Evolutionary conservation across 2,797 vertebrate genomes (phyloP), one percentile per base, ranked within the genome.

Genomic region (Xenentodon cancila): DNA sequence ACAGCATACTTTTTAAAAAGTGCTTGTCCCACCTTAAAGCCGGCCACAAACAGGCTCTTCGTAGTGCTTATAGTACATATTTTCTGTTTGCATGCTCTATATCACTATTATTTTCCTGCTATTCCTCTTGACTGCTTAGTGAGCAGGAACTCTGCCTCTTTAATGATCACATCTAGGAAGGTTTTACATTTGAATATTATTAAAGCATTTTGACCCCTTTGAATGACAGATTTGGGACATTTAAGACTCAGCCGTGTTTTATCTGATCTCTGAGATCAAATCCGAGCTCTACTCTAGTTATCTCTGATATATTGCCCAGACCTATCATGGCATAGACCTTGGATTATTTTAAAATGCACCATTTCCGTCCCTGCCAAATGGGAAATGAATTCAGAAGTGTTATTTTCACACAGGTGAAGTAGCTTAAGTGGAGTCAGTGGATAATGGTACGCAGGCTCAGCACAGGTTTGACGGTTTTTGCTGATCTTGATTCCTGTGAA

Each of bases 241-340:
- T 40, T 19, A 15, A 44, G 46, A 45, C 57, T 57, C 52, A 64
- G 67, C 70, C 57, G 42, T n/a, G 40, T 46, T 52, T 59, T 57
- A 4, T 40, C 15, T 72, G 19, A 60, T 59, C 55, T 30, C 68
- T 44, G 37, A 67, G 54, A 60, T 49, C 58, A 68, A 66, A 62
- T 72, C 50, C 65, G 37, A 62, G 62, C 79, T 79, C 69, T 51
- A 16, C 61, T 75, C 62, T 73, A 82, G 80, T 90, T 83, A 80
- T 80, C 64, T 80, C 59, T 40, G 66, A 65, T 68, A 51, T 53
- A 84, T 75, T 46, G 54, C 70, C 48, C 51, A 9, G 53, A 67
- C 47, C 27, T 60, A 56, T 78, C 73, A 56, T 68, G 70, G 69
- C 60, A 34, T 47, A 68, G 63, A 53, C 68, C 53, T 58, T 71